These are phyloP conservation scores for Manis javanica DNA, from an alignment of 2,797 vertebrate species.

Conservation along the genomic window DNA sequence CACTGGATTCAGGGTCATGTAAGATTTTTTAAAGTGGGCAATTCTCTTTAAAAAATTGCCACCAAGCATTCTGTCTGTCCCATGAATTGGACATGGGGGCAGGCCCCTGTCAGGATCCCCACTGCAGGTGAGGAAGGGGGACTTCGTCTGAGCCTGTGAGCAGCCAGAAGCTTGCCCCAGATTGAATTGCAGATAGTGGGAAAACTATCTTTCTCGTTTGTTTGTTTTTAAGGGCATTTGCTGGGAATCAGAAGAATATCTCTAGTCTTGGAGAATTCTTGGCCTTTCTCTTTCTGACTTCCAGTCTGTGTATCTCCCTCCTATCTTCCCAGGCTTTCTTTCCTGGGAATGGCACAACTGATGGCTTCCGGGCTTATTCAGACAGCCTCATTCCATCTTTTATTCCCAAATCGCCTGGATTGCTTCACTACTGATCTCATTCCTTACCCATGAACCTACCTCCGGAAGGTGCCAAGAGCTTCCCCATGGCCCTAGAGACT, in stretches of 20 bases:
- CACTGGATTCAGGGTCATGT: neutral
- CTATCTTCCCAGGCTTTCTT: neutral
- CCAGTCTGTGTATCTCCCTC: neutral
- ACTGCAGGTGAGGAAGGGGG: fast-evolving
- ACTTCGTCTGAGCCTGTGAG: neutral
- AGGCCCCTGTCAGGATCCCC: neutral
- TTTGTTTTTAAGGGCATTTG: neutral
- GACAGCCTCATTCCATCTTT: neutral
- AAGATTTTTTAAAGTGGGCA: neutral
- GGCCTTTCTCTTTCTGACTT: neutral
- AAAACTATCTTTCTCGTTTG: neutral
- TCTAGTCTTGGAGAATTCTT: neutral
- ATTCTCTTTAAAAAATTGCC: neutral
- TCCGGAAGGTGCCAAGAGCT: fast-evolving
- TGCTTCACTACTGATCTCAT: neutral
- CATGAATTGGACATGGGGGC: fast-evolving
- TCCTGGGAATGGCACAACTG: neutral
- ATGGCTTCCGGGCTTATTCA: neutral
- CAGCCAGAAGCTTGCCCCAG: neutral
- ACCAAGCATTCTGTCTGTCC: neutral
- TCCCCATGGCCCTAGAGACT: neutral
- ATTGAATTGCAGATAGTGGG: neutral
- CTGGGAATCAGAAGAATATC: neutral
- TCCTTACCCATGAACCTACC: neutral
- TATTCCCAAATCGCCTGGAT: fast-evolving